Evolutionary conservation across 2,888 invertebrate species (phyloP).

Genomic region (Cataglyphis cursor): DNA sequence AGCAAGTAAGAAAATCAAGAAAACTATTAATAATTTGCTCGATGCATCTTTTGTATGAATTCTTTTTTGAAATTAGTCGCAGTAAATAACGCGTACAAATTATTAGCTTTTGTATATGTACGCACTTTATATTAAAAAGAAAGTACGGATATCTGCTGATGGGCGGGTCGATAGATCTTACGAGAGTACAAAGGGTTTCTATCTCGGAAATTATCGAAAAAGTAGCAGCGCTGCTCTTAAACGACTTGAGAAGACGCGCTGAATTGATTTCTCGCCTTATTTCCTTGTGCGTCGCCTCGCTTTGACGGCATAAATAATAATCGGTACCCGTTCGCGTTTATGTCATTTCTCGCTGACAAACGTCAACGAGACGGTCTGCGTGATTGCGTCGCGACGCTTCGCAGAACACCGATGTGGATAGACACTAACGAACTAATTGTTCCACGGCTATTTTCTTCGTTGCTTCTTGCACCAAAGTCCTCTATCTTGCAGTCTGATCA

Average conservation of each 20-base stretch:
- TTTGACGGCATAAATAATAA: constrained; percentile 29
- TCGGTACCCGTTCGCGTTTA: neutral
- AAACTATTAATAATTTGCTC: neutral
- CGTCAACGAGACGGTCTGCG: neutral
- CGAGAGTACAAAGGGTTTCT: constrained; percentile 8
- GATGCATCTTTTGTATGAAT: neutral
- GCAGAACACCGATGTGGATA: neutral
- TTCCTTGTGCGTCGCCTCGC: constrained; percentile 12
- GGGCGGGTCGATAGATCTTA: neutral
- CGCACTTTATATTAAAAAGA: neutral
- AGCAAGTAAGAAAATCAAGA: neutral
- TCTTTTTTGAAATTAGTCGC: constrained; percentile 17
- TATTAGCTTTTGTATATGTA: neutral
- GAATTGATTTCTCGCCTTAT: constrained; percentile 45
- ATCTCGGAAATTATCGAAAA: constrained; percentile 36
- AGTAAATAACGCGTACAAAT: neutral
- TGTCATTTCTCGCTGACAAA: constrained; percentile 5
- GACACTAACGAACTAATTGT: constrained; percentile 62
- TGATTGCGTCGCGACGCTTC: constrained; percentile 29
- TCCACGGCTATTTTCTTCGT: constrained; percentile 11
- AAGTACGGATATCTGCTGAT: constrained; percentile 10
- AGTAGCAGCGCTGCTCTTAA: constrained; percentile 9
- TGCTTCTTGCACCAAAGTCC: neutral
- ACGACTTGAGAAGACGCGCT: constrained; percentile 20
- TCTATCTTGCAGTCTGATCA: constrained; percentile 45